Evolutionary conservation across 2,888 invertebrate species (phyloP).

Genomic region (Phania funesta): DNA sequence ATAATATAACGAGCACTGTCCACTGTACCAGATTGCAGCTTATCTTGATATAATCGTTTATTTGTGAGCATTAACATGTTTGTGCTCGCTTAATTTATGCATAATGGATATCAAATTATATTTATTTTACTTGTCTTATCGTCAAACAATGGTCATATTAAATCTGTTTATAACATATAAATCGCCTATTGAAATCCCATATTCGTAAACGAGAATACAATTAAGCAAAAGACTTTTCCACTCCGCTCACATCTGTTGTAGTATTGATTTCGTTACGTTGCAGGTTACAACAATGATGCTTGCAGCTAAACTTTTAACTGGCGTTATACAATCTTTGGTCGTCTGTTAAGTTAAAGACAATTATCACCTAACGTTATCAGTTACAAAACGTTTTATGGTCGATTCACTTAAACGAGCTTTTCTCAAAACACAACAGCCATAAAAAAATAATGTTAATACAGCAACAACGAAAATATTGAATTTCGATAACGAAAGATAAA

Average conservation of each 20-base stretch:
- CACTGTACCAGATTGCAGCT: constrained; percentile 10
- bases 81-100: constrained; percentile 42
- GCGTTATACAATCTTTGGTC: constrained; percentile 46
- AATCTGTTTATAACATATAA: constrained; percentile 36
- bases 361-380: constrained; percentile 67
- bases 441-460: constrained; percentile 5
- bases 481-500: constrained; percentile 40
- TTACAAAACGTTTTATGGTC: constrained; percentile 57
- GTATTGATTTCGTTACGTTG: constrained; percentile 5
- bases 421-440: background rate
- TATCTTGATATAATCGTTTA: constrained; percentile 19
- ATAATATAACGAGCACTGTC: background rate
- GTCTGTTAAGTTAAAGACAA: constrained; percentile 60
- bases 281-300: constrained; percentile 4
- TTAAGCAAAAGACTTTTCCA: constrained; percentile 36
- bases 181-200: constrained; percentile 37
- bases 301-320: background rate
- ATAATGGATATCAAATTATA: constrained; percentile 44
- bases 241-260: background rate
- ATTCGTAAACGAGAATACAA: background rate
- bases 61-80: constrained; percentile 7
- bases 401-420: constrained; percentile 51
- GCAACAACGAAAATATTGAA: constrained; percentile 48
- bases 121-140: constrained; percentile 19
- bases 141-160: constrained; percentile 31